Evolutionary conservation across 2,113 vertebrate genomes (phyloP).

Genomic region (Trichechus manatus): DNA sequence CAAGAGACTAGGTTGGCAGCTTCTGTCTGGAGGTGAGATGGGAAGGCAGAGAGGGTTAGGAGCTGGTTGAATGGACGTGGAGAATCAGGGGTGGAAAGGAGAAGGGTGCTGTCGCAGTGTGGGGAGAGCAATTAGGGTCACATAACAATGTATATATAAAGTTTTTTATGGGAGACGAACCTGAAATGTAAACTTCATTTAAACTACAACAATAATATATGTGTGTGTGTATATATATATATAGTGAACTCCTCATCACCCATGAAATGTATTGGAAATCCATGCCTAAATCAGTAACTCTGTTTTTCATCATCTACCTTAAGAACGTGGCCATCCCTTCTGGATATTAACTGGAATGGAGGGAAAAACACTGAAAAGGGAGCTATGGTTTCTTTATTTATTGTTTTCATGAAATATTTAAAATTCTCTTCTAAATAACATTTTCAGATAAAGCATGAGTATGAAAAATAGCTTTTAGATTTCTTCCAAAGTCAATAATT

Average conservation of each 20-base stretch:
- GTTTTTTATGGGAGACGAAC: too few relatives aligned
- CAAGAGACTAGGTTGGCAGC: too few relatives aligned
- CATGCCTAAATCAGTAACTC: background rate
- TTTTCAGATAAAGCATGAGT: background rate
- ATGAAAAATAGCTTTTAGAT: constrained; percentile 40
- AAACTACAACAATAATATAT: too few relatives aligned
- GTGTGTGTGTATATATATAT: too few relatives aligned
- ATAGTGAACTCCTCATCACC: background rate
- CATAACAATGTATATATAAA: too few relatives aligned
- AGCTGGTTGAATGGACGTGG: too few relatives aligned
- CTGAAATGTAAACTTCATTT: too few relatives aligned
- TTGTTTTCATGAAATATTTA: constrained; percentile 38
- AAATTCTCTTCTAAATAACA: constrained; percentile 42
- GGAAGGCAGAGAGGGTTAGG: too few relatives aligned
- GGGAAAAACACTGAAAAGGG: constrained; percentile 36
- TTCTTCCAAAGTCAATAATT: constrained; percentile 38
- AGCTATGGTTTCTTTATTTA: constrained; percentile 9
- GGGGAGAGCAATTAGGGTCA: too few relatives aligned
- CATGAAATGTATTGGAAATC: background rate
- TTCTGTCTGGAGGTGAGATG: too few relatives aligned
- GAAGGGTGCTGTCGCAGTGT: too few relatives aligned
- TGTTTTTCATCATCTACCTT: background rate
- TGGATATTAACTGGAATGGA: constrained; percentile 19
- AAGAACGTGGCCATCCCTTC: background rate
- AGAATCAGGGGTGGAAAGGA: too few relatives aligned